phyloP scores from a whole-genome alignment of 1,140 invertebrate species.

The Odontomachus brunneus region DNA sequence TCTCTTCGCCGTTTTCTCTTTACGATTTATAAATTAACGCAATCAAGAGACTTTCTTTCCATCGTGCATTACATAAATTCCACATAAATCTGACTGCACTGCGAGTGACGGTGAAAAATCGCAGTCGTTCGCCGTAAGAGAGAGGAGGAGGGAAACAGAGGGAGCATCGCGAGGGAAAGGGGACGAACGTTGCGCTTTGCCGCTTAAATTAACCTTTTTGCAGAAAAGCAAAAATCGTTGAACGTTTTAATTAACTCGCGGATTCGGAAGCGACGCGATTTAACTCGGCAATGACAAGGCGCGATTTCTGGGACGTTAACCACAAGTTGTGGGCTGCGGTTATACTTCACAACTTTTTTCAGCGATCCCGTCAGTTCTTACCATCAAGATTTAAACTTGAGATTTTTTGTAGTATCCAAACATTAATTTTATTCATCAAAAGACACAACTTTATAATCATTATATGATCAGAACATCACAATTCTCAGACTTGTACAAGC shows the following conservation, averaged over 20 bases:
- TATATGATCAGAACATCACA: too few species aligned
- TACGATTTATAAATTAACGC: slow-evolving; percentile 56
- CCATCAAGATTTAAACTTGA: too few species aligned
- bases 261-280: slow-evolving; percentile 25
- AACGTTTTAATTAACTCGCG: slow-evolving; percentile 55
- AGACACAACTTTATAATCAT: too few species aligned
- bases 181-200: background rate
- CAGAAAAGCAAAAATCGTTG: slow-evolving; percentile 27
- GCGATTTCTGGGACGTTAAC: too few species aligned
- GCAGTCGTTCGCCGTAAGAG: background rate
- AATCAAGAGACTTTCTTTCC: slow-evolving; percentile 33
- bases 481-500: too few species aligned
- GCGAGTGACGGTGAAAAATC: slow-evolving; percentile 55
- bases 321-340: too few species aligned
- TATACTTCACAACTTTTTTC: too few species aligned
- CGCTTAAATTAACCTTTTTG: slow-evolving; percentile 41
- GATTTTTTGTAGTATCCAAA: too few species aligned
- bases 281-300: too few species aligned
- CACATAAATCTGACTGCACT: slow-evolving; percentile 33
- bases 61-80: slow-evolving; percentile 52
- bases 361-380: too few species aligned
- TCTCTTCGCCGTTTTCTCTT: background rate
- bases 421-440: too few species aligned
- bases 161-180: background rate
- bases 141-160: too few species aligned